A percentile compares a stretch with the other conserved stretches of the same genome.
Evolutionary conservation across 2,797 vertebrate genomes (phyloP).

Genomic region (Ctenopoma kingsleyae): DNA sequence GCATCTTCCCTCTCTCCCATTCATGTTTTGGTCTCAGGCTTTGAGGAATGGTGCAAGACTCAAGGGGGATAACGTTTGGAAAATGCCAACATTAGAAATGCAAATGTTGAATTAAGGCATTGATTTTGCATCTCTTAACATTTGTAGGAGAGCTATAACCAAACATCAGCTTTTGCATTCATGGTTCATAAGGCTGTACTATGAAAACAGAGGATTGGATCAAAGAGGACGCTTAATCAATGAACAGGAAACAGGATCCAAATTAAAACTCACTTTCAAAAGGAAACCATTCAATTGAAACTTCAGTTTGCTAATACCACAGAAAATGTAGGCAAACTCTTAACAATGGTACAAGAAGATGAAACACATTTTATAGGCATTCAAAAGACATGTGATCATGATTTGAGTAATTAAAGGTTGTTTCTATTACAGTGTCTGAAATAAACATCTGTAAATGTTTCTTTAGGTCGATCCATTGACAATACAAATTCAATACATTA

Average conservation of each 20-base stretch:
- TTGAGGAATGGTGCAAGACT: conserved; percentile 41
- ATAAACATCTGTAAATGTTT: not conserved
- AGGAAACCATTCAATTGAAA: conserved; percentile 17
- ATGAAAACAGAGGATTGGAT: conserved; percentile 48
- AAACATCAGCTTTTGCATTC: conserved; percentile 65
- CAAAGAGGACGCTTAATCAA: not conserved
- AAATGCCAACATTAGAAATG: conserved; percentile 80
- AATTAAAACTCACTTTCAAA: conserved; percentile 13
- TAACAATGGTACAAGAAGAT: conserved; percentile 30
- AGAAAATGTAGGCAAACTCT: conserved; percentile 12
- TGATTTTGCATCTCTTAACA: conserved; percentile 82
- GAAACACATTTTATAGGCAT: conserved; percentile 43
- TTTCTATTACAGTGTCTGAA: conserved; percentile 14
- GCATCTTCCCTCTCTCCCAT: conserved; percentile 23
- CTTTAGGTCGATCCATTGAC: conserved; percentile 34
- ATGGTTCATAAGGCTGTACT: conserved; percentile 47
- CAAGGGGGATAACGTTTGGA: conserved; percentile 63
- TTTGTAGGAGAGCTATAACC: conserved; percentile 65
- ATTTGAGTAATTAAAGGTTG: conserved; percentile 16
- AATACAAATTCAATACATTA: conserved; percentile 42
- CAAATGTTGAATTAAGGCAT: conserved; percentile 81
- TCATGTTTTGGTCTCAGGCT: conserved; percentile 51
- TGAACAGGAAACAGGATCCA: conserved; percentile 14
- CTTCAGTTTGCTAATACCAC: conserved; percentile 24
- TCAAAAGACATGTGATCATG: conserved; percentile 17